phyloP scores from a whole-genome alignment of 92 coral and sea anemone species.

The Pocillopora meandrina region DNA sequence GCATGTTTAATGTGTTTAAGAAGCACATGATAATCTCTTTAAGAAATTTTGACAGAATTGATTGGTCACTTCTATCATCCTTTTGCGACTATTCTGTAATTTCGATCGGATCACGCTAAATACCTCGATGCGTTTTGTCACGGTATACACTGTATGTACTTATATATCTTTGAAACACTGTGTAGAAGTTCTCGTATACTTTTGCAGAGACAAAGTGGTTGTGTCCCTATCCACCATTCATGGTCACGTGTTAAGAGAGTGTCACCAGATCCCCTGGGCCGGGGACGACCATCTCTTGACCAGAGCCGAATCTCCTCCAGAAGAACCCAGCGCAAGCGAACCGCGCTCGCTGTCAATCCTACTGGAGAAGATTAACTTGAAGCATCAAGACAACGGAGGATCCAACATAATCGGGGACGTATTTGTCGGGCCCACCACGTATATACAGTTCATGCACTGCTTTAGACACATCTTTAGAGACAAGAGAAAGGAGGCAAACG shows the following conservation, averaged over 20 bases:
- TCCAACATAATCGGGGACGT: slow-evolving; percentile 67
- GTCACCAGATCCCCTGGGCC: slow-evolving; percentile 98
- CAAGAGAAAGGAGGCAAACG: slow-evolving; percentile 73
- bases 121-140: no score
- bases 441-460: slow-evolving; percentile 89
- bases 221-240: slow-evolving; percentile 90
- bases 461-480: slow-evolving; percentile 87
- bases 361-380: slow-evolving; percentile 79
- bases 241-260: slow-evolving; percentile 88
- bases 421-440: slow-evolving; percentile 94
- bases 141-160: no score
- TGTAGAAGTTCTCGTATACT: background rate
- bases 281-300: slow-evolving; percentile 60
- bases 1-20: no score
- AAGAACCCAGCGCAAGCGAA: slow-evolving; percentile 46
- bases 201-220: slow-evolving; percentile 78
- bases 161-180: no score
- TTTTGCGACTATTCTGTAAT: no score
- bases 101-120: no score
- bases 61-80: no score
- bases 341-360: slow-evolving; percentile 76
- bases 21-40: no score
- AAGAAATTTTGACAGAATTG: no score
- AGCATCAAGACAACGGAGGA: slow-evolving; percentile 70
- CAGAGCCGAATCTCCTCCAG: slow-evolving; percentile 55